Percentiles rank a stretch among this genome's conserved stretches.
phyloP scores from a whole-genome alignment of 1,140 invertebrate species.

The Drosophila ambigua region DNA sequence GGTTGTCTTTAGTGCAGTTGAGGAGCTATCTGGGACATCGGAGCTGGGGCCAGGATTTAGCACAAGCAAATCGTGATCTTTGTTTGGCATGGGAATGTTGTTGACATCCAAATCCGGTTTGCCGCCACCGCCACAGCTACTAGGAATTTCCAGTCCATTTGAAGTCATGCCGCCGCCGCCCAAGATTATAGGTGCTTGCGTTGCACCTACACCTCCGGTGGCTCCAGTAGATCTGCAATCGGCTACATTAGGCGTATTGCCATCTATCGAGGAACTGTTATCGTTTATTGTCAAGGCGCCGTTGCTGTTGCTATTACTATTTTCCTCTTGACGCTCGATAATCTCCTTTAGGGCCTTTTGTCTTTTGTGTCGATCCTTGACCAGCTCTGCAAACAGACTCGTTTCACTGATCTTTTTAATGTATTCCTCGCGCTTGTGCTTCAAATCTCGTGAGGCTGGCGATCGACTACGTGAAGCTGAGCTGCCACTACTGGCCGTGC shows the following conservation, averaged over 20 bases:
- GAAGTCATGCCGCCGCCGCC: conserved; percentile 35
- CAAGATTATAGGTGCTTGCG: conserved; percentile 23
- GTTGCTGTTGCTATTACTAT: conserved; percentile 83
- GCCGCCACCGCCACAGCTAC: conserved; percentile 4
- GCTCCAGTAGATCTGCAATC: conserved; percentile 35
- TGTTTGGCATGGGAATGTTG: conserved; percentile 87
- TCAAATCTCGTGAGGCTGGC: conserved; percentile 76
- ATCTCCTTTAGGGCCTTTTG: conserved; percentile 87
- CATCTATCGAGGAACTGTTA: conserved; percentile 79
- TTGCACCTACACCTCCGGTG: conserved; percentile 16
- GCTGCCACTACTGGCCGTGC: conserved; percentile 62
- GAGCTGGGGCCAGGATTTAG: conserved; percentile 24
- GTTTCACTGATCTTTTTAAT: conserved; percentile 92
- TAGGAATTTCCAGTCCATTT: conserved; percentile 59
- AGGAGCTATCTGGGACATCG: conserved; percentile 63
- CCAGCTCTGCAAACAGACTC: conserved; percentile 93
- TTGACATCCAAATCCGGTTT: conserved; percentile 84
- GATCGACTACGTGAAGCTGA: conserved; percentile 61
- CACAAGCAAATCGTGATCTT: conserved; percentile 51
- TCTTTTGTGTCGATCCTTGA: conserved; percentile 92
- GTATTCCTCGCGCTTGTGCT: conserved; percentile 85
- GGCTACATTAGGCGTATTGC: conserved; percentile 60
- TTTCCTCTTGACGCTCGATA: conserved; percentile 87
- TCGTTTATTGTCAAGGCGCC: conserved; percentile 75
- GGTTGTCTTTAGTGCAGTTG: conserved; percentile 17